Evolutionary conservation across 2,797 vertebrate species (phyloP).

Genomic region (Clarias platycephalus): DNA sequence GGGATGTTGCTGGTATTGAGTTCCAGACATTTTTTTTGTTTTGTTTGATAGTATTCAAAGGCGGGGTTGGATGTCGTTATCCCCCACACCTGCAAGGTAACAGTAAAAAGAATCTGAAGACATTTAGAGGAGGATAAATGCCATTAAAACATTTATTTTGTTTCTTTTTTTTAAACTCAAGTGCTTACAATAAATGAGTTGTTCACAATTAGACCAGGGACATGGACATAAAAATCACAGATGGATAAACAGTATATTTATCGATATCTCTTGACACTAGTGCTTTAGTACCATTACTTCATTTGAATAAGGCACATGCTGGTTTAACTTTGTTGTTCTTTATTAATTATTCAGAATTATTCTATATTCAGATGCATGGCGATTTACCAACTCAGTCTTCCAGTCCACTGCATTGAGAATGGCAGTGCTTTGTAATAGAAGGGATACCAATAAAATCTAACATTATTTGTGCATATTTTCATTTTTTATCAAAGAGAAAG

Average conservation of each 20-base stretch:
- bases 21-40: not conserved
- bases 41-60: not conserved
- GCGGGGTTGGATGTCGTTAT: not conserved
- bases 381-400: not conserved
- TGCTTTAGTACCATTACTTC: not conserved
- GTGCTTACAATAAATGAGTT: not conserved
- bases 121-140: not conserved
- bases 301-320: not conserved
- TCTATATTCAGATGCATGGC: not conserved
- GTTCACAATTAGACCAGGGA: not conserved
- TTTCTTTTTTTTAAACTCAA: not conserved
- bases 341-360: not conserved
- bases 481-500: slow-evolving; percentile 61
- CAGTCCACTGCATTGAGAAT: not conserved
- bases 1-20: not conserved
- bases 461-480: slow-evolving; percentile 64
- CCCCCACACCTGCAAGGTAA: not conserved
- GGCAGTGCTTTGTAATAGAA: slow-evolving; percentile 24
- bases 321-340: not conserved
- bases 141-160: not conserved
- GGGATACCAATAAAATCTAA: slow-evolving; percentile 35
- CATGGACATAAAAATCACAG: not conserved
- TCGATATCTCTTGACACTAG: not conserved
- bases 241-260: not conserved
- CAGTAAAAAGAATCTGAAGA: not conserved